phyloP scores from a whole-genome alignment of 2,888 invertebrate species.

The Teleiodes luculella region DNA sequence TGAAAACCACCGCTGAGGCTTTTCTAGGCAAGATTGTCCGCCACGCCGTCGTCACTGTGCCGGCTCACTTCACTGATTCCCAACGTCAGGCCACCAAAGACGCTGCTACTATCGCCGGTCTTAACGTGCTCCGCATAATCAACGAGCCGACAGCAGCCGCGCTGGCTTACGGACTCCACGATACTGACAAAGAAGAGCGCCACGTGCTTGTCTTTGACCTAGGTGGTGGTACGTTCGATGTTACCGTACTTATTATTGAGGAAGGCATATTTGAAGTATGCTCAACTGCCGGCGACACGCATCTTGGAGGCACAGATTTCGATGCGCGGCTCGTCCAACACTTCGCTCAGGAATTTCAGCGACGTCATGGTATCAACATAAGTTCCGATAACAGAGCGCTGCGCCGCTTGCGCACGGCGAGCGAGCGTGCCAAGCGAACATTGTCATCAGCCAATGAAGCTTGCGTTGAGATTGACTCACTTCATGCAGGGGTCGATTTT shows the following conservation, averaged over 20 bases:
- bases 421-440: slow-evolving; percentile 83
- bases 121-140: slow-evolving; percentile 86
- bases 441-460: slow-evolving; percentile 84
- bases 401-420: slow-evolving; percentile 82
- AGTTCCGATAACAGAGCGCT: slow-evolving; percentile 56
- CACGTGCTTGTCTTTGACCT: slow-evolving; percentile 78
- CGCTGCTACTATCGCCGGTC: slow-evolving; percentile 82
- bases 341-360: slow-evolving; percentile 81
- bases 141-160: slow-evolving; percentile 86
- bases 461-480: slow-evolving; percentile 83
- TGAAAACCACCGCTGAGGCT: slow-evolving; percentile 29
- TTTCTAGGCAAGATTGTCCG: slow-evolving; percentile 79
- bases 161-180: slow-evolving; percentile 81
- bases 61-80: slow-evolving; percentile 84
- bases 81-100: slow-evolving; percentile 85
- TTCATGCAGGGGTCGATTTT: slow-evolving; percentile 70
- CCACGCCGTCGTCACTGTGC: slow-evolving; percentile 86
- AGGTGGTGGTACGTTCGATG: slow-evolving; percentile 82
- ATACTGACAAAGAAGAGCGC: slow-evolving; percentile 76
- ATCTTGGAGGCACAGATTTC: slow-evolving; percentile 84
- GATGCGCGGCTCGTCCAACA: slow-evolving; percentile 77
- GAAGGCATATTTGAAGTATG: slow-evolving; percentile 83
- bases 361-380: slow-evolving; percentile 82
- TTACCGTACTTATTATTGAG: slow-evolving; percentile 86
- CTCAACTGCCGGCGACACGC: slow-evolving; percentile 88